These are phyloP conservation scores for Andrena fulva DNA, from an alignment of 2,888 invertebrate genomes.

Conservation along the genomic window DNA sequence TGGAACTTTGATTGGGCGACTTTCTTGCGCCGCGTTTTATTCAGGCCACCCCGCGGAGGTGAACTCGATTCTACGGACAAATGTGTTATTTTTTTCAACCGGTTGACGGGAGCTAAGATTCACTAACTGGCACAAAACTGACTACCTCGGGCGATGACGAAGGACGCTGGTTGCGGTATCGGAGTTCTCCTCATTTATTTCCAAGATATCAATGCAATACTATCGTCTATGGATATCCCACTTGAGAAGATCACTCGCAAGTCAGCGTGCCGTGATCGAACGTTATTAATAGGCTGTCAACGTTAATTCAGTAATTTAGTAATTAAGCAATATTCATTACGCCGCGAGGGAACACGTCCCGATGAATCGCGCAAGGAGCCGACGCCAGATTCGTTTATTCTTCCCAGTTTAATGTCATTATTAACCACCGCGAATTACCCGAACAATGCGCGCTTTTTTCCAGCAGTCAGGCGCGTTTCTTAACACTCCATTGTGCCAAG, in stretches of 20 bases:
- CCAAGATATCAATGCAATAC: not conserved
- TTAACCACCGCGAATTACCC: conserved; percentile 31
- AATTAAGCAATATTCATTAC: conserved; percentile 4
- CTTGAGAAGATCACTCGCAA: not conserved
- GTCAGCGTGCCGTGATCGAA: not conserved
- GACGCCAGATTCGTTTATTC: conserved; percentile 33
- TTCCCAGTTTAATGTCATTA: conserved; percentile 53
- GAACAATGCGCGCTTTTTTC: conserved; percentile 45
- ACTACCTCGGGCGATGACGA: conserved; percentile 1
- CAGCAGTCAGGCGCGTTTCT: conserved; percentile 40
- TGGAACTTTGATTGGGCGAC: conserved; percentile 63
- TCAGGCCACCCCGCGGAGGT: conserved; percentile 25
- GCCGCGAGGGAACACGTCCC: not conserved
- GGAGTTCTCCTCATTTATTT: not conserved
- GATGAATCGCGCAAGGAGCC: not conserved
- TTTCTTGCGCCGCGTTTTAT: conserved; percentile 40
- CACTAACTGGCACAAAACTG: not conserved
- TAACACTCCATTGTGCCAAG: conserved; percentile 54
- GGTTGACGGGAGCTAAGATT: not conserved
- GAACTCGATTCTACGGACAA: conserved; percentile 43
- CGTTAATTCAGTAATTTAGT: not conserved
- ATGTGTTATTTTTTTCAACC: conserved; percentile 35
- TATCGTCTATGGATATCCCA: not conserved
- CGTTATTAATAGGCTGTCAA: not conserved
- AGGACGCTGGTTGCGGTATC: not conserved